Percentiles rank a stretch among this genome's conserved stretches.
phyloP scores from a whole-genome alignment of 2,113 vertebrate genomes.

The Capricornis sumatraensis region DNA sequence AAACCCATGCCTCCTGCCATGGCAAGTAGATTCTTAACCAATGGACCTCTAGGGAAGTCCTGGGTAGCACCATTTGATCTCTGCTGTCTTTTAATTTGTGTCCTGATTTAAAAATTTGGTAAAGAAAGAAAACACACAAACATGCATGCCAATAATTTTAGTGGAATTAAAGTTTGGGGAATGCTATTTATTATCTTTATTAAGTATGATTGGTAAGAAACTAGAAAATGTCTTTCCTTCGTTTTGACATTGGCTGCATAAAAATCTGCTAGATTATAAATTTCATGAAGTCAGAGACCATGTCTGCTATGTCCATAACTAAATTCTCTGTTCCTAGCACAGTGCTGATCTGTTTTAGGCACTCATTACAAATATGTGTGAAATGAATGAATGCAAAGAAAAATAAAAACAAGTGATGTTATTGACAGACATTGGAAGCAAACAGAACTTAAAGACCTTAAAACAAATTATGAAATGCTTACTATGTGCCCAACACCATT shows the following conservation, averaged over 20 bases:
- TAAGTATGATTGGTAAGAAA: not conserved
- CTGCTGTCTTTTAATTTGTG: not conserved
- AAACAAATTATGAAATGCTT: slow-evolving; percentile 26
- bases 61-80: not conserved
- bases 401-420: not conserved
- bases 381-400: not conserved
- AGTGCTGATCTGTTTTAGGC: not conserved
- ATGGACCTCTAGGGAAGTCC: not conserved
- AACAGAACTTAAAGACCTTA: not conserved
- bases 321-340: not conserved
- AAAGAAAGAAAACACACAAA: not conserved
- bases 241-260: not conserved
- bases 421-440: not conserved
- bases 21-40: not conserved
- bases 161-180: not conserved
- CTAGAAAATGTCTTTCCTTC: not conserved
- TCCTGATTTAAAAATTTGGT: not conserved
- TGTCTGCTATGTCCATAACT: not conserved
- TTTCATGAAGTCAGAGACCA: not conserved
- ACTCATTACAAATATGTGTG: not conserved
- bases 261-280: not conserved
- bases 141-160: not conserved
- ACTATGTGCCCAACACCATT: not conserved
- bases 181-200: not conserved
- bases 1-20: not conserved